A percentile compares a stretch with the other conserved stretches of the same genome.
Evolutionary conservation across 1,140 invertebrate species (phyloP).

Genomic region (Leucophenga varia): DNA sequence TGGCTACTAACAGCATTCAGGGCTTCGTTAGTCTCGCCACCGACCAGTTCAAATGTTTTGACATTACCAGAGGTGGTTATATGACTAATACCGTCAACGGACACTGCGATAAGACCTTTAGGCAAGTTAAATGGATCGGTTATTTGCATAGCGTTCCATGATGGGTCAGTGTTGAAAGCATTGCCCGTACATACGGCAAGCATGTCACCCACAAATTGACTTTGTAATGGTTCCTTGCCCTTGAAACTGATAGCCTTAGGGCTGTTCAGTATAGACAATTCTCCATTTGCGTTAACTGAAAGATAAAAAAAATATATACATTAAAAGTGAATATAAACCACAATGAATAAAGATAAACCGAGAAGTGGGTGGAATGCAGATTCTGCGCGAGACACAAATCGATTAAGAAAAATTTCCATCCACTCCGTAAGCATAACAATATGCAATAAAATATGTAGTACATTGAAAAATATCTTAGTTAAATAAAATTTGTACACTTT

Average conservation of each 20-base stretch:
- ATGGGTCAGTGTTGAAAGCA: constrained; percentile 62
- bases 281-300: constrained; percentile 66
- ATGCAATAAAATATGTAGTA: not conserved
- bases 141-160: constrained; percentile 72
- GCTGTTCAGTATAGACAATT: constrained; percentile 67
- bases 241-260: constrained; percentile 68
- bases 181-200: constrained; percentile 70
- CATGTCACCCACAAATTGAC: constrained; percentile 71
- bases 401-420: not conserved
- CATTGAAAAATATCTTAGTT: not conserved
- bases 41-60: constrained; percentile 38
- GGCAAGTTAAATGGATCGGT: constrained; percentile 75
- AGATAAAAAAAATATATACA: constrained; percentile 40
- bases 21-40: constrained; percentile 23
- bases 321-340: not conserved
- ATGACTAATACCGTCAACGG: constrained; percentile 68
- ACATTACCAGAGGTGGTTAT: constrained; percentile 57
- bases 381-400: constrained; percentile 28
- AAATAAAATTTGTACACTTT: constrained; percentile 2
- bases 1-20: constrained; percentile 32
- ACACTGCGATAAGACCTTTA: constrained; percentile 73
- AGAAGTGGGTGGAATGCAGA: constrained; percentile 1
- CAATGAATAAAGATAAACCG: not conserved
- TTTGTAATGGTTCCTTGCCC: constrained; percentile 62
- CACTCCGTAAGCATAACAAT: not conserved